Evolutionary conservation across 2,797 vertebrate genomes (phyloP).

Genomic region (Triplophysa yarkandensis): DNA sequence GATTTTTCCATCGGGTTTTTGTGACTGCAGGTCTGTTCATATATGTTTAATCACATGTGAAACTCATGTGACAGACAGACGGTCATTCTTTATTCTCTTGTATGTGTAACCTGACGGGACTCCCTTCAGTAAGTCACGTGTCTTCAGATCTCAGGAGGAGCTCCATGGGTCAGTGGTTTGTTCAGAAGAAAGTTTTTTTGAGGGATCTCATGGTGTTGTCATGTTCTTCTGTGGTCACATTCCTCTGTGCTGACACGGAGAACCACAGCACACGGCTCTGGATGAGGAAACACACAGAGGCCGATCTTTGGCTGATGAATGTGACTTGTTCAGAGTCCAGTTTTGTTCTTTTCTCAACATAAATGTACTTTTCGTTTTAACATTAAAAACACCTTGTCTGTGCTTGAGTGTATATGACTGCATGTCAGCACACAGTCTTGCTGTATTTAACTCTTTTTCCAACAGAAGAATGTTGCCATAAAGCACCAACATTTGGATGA

Average conservation of each 20-base stretch:
- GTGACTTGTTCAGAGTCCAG: conserved; percentile 53
- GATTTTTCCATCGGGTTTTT: conserved; percentile 46
- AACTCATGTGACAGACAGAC: too few relatives aligned
- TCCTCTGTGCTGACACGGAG: conserved; percentile 55
- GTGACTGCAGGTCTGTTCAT: neutral
- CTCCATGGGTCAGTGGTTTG: neutral
- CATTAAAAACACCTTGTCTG: too few relatives aligned
- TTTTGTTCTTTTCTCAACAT: conserved; percentile 47
- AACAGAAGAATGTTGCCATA: too few relatives aligned
- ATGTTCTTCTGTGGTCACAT: conserved; percentile 46
- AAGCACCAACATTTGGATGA: too few relatives aligned
- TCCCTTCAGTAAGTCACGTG: neutral
- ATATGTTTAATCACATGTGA: neutral
- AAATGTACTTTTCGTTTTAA: too few relatives aligned
- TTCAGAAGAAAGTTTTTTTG: neutral
- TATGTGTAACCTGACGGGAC: too few relatives aligned
- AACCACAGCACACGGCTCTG: conserved; percentile 42
- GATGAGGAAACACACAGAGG: conserved; percentile 57
- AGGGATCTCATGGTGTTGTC: conserved; percentile 46
- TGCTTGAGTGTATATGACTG: too few relatives aligned
- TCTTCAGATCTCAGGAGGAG: neutral
- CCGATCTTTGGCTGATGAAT: conserved; percentile 63
- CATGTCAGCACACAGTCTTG: too few relatives aligned
- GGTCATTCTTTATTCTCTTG: too few relatives aligned
- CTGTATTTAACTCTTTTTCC: too few relatives aligned